These are phyloP conservation scores for Eledone cirrhosa DNA, from an alignment of 2,888 invertebrate species.

Conservation along the genomic window DNA sequence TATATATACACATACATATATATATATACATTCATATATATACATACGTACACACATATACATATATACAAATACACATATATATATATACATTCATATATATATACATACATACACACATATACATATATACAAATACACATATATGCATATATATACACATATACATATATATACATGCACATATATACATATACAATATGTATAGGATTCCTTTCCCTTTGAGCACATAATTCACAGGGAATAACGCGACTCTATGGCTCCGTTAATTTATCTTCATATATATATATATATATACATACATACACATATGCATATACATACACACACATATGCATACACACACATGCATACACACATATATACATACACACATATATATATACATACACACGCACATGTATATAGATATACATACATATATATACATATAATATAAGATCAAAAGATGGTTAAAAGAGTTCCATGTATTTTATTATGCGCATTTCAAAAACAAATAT, in stretches of 20 bases:
- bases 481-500: too few relatives aligned
- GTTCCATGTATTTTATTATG: too few relatives aligned
- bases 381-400: background rate
- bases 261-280: background rate
- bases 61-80: too few relatives aligned
- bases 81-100: background rate
- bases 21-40: too few relatives aligned
- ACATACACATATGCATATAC: slow-evolving; percentile 17
- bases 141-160: background rate
- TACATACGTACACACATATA: too few relatives aligned
- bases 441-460: too few relatives aligned
- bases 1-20: too few relatives aligned
- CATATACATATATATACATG: background rate
- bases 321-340: background rate
- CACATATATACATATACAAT: background rate
- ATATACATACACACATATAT: background rate
- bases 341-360: background rate
- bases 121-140: background rate
- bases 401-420: too few relatives aligned
- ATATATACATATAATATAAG: too few relatives aligned
- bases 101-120: background rate
- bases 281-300: background rate
- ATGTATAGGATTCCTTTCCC: background rate
- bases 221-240: too few relatives aligned
- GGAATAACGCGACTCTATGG: too few relatives aligned